phyloP scores from a whole-genome alignment of 1,140 invertebrate genomes.

The Pygmarrhopalites habei region DNA sequence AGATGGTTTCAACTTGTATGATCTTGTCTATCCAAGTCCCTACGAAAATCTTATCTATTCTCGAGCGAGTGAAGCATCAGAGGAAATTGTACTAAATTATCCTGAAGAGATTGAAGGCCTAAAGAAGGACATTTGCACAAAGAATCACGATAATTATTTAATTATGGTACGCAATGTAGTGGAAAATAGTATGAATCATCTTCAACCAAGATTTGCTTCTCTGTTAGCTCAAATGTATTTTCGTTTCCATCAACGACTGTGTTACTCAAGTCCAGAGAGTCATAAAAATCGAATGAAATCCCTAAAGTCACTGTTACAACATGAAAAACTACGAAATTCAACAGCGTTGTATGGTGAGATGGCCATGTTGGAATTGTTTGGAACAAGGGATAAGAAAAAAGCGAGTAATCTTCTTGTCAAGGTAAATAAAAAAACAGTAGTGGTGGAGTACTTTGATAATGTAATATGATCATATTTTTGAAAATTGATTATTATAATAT shows the following conservation, averaged over 20 bases:
- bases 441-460: too few relatives aligned
- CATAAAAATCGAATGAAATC: slow-evolving; percentile 29
- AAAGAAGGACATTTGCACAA: too few relatives aligned
- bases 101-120: background rate
- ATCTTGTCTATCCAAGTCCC: background rate
- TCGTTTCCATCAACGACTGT: slow-evolving; percentile 24
- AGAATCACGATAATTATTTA: slow-evolving; percentile 14
- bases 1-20: slow-evolving; percentile 28
- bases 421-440: too few relatives aligned
- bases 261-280: background rate
- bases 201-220: slow-evolving; percentile 24
- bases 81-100: background rate
- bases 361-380: slow-evolving; percentile 36
- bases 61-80: background rate
- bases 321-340: slow-evolving; percentile 32
- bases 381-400: slow-evolving; percentile 21
- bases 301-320: slow-evolving; percentile 22
- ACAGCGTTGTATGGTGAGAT: slow-evolving; percentile 30
- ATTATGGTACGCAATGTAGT: slow-evolving; percentile 20
- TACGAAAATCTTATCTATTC: background rate
- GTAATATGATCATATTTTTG: too few relatives aligned
- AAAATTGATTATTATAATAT: too few relatives aligned
- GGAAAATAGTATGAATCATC: slow-evolving; percentile 15
- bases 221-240: slow-evolving; percentile 30
- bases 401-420: slow-evolving; percentile 28